phyloP scores from a whole-genome alignment of 2,888 invertebrate genomes.

The Coleophora flavipennella region DNA sequence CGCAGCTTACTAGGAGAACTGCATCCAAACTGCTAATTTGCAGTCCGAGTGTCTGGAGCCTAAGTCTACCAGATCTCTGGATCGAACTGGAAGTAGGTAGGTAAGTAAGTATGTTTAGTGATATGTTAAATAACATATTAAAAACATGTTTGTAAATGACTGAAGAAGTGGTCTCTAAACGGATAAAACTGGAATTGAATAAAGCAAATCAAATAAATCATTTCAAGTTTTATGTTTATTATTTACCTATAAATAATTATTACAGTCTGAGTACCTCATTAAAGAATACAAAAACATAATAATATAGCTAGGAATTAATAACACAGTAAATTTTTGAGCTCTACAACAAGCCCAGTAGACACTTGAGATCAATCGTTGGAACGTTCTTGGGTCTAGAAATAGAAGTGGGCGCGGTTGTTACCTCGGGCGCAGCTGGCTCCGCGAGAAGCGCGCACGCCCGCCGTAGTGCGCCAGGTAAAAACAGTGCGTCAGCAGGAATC shows the following conservation, averaged over 20 bases:
- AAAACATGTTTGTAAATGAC: constrained; percentile 7
- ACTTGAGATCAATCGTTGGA: constrained; percentile 60
- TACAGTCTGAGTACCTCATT: constrained; percentile 51
- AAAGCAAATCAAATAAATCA: constrained; percentile 27
- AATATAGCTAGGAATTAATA: constrained; percentile 62
- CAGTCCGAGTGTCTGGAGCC: no score
- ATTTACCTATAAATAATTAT: constrained; percentile 48
- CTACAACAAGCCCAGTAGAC: constrained; percentile 58
- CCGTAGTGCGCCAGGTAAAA: constrained; percentile 45
- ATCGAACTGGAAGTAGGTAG: no score
- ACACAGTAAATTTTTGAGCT: constrained; percentile 65
- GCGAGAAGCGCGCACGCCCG: constrained; percentile 23
- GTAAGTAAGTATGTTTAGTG: no score
- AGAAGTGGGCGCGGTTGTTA: constrained; percentile 18
- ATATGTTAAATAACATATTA: no score
- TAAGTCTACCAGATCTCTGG: no score
- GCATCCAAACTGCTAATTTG: no score
- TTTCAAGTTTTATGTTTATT: constrained; percentile 39
- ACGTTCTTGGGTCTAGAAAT: constrained; percentile 50
- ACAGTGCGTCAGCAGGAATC: constrained; percentile 50
- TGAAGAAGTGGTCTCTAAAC: no score
- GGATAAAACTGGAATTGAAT: not conserved
- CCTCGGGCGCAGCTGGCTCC: not conserved
- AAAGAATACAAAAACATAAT: constrained; percentile 49
- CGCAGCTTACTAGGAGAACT: no score